These are phyloP conservation scores for Boulengeromyrus knoepffleri DNA, from an alignment of 2,113 vertebrate genomes.

Conservation along the genomic window DNA sequence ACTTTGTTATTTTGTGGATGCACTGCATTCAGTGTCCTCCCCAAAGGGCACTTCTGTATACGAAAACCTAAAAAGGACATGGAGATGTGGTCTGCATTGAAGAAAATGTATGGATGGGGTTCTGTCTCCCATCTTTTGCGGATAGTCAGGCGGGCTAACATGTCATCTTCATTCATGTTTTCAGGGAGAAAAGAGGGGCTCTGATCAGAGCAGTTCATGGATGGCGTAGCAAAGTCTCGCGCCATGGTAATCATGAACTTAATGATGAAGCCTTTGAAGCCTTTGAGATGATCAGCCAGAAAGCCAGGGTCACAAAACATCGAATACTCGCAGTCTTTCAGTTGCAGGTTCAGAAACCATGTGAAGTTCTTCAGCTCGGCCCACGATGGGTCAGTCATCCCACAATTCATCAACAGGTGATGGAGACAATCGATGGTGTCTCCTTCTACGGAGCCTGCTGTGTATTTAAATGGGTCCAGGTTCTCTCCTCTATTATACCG, in stretches of 20 bases:
- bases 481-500: constrained; percentile 35
- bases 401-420: constrained; percentile 53
- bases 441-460: constrained; percentile 29
- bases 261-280: constrained; percentile 66
- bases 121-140: constrained; percentile 64
- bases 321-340: constrained; percentile 60
- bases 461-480: constrained; percentile 55
- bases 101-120: constrained; percentile 67
- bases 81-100: constrained; percentile 58
- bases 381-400: constrained; percentile 62
- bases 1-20: constrained; percentile 46
- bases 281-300: constrained; percentile 44
- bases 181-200: constrained; percentile 34
- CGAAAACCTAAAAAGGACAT: constrained; percentile 72
- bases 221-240: constrained; percentile 63
- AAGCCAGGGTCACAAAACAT: constrained; percentile 59
- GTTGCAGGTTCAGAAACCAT: constrained; percentile 64
- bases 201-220: constrained; percentile 57
- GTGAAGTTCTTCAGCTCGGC: constrained; percentile 67
- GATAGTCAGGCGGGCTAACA: constrained; percentile 43
- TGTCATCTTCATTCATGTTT: constrained; percentile 25
- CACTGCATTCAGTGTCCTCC: constrained; percentile 43
- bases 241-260: constrained; percentile 72
- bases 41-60: constrained; percentile 9
- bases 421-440: constrained; percentile 52